Conservation (phyloP, 2,888 invertebrate genomes). For the Metalampra italica region DNA sequence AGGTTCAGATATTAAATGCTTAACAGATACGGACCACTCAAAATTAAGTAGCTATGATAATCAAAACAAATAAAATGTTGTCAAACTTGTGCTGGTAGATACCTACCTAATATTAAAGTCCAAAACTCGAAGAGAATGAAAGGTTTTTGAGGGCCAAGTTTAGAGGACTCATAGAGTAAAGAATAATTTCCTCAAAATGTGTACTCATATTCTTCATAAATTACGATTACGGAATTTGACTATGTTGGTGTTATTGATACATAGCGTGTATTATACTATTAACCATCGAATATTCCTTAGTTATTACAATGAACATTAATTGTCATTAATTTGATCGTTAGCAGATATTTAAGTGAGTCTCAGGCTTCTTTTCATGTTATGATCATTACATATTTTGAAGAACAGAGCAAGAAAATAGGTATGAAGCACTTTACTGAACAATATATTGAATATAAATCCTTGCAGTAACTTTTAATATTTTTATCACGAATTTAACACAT, state of each 20-base stretch:
- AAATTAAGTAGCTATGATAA: too few relatives aligned
- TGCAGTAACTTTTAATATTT: constrained; percentile 50
- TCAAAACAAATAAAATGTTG: too few relatives aligned
- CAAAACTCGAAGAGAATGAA: too few relatives aligned
- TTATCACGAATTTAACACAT: constrained; percentile 69
- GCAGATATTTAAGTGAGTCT: neutral
- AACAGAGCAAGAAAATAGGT: constrained; percentile 37
- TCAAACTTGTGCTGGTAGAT: too few relatives aligned
- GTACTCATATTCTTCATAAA: too few relatives aligned
- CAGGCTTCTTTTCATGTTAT: neutral
- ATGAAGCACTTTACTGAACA: constrained; percentile 38
- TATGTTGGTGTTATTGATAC: neutral
- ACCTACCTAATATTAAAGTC: too few relatives aligned
- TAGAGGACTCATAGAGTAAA: too few relatives aligned
- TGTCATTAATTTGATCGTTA: neutral
- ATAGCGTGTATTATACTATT: neutral
- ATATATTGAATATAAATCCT: constrained; percentile 43
- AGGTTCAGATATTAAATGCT: too few relatives aligned
- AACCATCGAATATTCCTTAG: neutral
- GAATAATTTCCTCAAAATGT: too few relatives aligned
- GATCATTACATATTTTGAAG: constrained; percentile 20
- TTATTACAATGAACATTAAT: neutral
- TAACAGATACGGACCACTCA: too few relatives aligned
- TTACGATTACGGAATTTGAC: neutral
- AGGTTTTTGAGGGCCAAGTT: too few relatives aligned